Conservation (phyloP, 2,888 invertebrate species). For the Pegoplata infirma region DNA sequence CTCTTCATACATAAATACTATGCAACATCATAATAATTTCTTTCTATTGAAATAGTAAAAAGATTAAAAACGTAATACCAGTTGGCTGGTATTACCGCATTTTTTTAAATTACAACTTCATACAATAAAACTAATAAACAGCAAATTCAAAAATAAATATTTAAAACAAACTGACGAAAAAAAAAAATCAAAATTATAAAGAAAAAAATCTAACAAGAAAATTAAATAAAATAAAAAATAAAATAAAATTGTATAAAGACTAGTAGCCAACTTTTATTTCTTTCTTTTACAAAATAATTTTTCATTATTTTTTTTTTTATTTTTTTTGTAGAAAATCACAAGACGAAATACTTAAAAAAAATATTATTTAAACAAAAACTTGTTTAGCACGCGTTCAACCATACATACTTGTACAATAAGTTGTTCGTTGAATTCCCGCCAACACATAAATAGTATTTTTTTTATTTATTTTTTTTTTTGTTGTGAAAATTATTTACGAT, state of each 20-base stretch:
- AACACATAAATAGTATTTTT: too few species aligned
- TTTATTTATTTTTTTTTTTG: too few species aligned
- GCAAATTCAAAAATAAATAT: background rate
- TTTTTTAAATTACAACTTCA: slow-evolving; percentile 35
- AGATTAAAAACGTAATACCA: slow-evolving; percentile 38
- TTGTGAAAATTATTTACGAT: background rate
- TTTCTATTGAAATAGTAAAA: background rate
- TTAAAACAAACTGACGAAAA: slow-evolving; percentile 7
- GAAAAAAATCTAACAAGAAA: background rate
- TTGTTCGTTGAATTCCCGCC: background rate
- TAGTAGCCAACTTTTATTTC: slow-evolving; percentile 23
- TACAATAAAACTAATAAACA: background rate
- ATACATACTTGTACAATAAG: background rate
- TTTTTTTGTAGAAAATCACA: background rate
- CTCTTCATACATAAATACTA: background rate
- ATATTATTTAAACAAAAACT: background rate
- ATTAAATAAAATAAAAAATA: background rate
- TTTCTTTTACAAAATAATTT: slow-evolving; percentile 22
- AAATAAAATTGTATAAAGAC: background rate
- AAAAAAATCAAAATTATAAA: too few species aligned
- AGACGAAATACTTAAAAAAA: background rate
- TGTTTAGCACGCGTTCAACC: slow-evolving; percentile 17
- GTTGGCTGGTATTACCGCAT: slow-evolving; percentile 51
- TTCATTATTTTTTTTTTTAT: slow-evolving; percentile 22
- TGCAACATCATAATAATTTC: background rate